Base-by-base conservation (phyloP, 2,888 invertebrate species). In the Synanthedon tipuliformis region DNA sequence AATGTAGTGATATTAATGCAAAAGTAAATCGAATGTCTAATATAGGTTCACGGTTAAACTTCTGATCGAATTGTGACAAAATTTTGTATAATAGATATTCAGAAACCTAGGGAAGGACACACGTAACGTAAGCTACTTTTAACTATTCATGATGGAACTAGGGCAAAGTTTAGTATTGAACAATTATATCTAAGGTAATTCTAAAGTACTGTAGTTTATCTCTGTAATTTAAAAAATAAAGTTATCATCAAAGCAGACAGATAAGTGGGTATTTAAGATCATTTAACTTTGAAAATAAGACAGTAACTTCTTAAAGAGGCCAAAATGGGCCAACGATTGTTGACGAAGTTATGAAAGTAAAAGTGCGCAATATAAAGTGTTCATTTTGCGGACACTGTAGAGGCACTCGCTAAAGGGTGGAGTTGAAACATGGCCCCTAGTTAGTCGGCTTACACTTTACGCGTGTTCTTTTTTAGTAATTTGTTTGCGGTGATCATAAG, bases 401-500 rank as follows among this genome's bases (percentile, higher is more conserved):
- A 56, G 48, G 56, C 41, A 45, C 51, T 54, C 51, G 53, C 56
- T 60, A 63, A 63, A 59, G 57, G 56, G 60, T 55, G 56, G 63
- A 62, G 59, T 55, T 54, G 40, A 58, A 62, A 65, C 67, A 63
- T 56, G 61, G 57, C 51, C 53, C 56, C 66, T 70, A 68, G 70
- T 70, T 68, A 69, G 65, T 64, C 56, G 40, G 51, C 50, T 49
- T 49, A 49, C 18, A 34, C 12, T 12, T 12, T 16, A 52, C 56
- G 56, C 60, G 68, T 66, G 68, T 73, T 71, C 68, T 69, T 63
- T 23, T 71, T 68, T 69, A 59, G 71, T 72, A 73, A 80, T 80
- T 76, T 78, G 77, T 76, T 74, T 73, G 74, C 68, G 75, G 74
- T 72, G 60, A 67, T 68, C 66, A 58, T 75, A 76, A 76, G 74